Evolutionary conservation across 1,140 invertebrate species (phyloP).

Genomic region (Melanaphis sacchari): DNA sequence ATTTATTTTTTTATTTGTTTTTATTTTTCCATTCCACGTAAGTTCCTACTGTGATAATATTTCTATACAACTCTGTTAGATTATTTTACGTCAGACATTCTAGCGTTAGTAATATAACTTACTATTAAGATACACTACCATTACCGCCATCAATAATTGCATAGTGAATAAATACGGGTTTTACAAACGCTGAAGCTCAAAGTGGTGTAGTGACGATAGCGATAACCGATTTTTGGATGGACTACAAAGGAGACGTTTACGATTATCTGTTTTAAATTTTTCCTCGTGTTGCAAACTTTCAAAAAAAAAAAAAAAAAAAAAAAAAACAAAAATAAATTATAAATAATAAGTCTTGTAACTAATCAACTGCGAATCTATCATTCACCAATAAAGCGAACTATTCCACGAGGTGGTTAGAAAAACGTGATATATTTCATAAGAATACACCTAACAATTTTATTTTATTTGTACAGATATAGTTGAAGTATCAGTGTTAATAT

Average conservation of each 20-base stretch:
- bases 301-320: background rate
- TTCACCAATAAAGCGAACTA: background rate
- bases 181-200: background rate
- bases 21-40: background rate
- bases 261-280: background rate
- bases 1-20: background rate
- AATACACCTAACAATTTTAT: background rate
- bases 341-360: background rate
- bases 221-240: background rate
- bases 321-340: background rate
- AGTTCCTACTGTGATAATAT: background rate
- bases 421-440: background rate
- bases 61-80: background rate
- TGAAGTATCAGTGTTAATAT: background rate
- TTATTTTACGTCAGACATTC: background rate
- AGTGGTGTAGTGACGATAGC: background rate
- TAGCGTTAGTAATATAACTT: too few relatives aligned
- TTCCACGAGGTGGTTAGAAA: background rate
- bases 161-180: too few relatives aligned
- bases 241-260: background rate
- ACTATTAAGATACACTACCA: background rate
- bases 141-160: accelerated
- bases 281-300: background rate
- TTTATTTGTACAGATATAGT: background rate
- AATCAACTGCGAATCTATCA: background rate